Percentiles rank a stretch among this genome's conserved stretches.
These are phyloP conservation scores for Eurytoma californica DNA, from an alignment of 2,888 invertebrate genomes.

Conservation along the genomic window DNA sequence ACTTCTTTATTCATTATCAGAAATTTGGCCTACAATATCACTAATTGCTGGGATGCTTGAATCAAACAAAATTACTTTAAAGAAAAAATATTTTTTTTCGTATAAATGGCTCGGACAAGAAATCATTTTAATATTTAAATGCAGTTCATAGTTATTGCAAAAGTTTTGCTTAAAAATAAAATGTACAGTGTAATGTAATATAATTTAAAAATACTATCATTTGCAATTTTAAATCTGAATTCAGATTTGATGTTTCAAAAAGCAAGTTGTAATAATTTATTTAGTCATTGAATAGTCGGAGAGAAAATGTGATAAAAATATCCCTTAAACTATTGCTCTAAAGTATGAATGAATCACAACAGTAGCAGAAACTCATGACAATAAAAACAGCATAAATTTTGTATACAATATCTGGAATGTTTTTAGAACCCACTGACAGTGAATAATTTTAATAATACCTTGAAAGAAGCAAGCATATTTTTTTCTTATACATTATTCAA, in stretches of 20 bases:
- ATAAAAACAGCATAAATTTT: not conserved
- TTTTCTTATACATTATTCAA: slow-evolving; percentile 4
- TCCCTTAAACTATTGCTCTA: not conserved
- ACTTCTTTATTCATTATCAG: slow-evolving; percentile 1
- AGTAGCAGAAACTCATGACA: not conserved
- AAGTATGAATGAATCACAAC: not conserved
- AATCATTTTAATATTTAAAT: too few species aligned
- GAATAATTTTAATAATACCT: too few species aligned
- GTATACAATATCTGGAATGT: slow-evolving; percentile 39
- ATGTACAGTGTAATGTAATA: too few species aligned
- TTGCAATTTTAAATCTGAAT: too few species aligned
- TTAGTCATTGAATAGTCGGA: too few species aligned
- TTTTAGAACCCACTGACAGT: not conserved
- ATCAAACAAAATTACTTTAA: not conserved
- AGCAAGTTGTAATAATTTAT: too few species aligned
- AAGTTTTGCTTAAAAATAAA: too few species aligned
- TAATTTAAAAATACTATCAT: too few species aligned
- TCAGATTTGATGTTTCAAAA: too few species aligned
- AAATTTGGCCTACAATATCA: slow-evolving; percentile 40
- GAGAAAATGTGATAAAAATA: too few species aligned
- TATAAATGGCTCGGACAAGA: too few species aligned
- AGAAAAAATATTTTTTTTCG: not conserved
- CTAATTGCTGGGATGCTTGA: not conserved
- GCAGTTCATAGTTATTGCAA: too few species aligned
- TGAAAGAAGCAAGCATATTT: not conserved